A percentile compares a stretch with the other conserved stretches of the same genome.
These are phyloP conservation scores for Callaeas wilsoni DNA, from an alignment of 2,113 vertebrate species.

Conservation along the genomic window DNA sequence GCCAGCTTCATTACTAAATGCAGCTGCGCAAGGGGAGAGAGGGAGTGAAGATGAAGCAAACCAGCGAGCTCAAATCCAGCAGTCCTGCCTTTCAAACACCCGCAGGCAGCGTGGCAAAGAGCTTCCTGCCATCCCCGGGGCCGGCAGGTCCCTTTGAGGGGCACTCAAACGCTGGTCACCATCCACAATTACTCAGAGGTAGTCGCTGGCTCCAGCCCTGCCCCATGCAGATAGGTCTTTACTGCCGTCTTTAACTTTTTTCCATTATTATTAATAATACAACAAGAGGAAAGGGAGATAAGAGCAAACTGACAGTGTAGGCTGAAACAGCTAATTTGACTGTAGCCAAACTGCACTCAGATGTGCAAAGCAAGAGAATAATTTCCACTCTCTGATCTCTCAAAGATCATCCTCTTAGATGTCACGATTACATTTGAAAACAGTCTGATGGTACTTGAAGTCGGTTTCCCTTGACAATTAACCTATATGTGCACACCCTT, in stretches of 20 bases:
- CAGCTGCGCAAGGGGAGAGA: conserved; percentile 22
- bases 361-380: conserved; percentile 60
- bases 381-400: conserved; percentile 46
- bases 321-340: conserved; percentile 56
- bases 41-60: background rate
- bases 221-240: background rate
- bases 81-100: background rate
- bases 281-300: conserved; percentile 52
- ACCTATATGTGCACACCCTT: conserved; percentile 1
- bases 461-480: background rate
- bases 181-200: background rate
- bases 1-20: conserved; percentile 26
- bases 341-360: conserved; percentile 55
- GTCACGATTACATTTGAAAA: conserved; percentile 24
- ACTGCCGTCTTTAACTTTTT: background rate
- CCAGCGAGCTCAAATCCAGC: background rate
- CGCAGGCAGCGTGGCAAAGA: background rate
- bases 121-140: background rate
- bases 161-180: background rate
- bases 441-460: conserved; percentile 25
- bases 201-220: background rate
- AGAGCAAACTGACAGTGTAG: conserved; percentile 50
- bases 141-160: background rate
- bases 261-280: conserved; percentile 51
- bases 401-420: conserved; percentile 43